Evolutionary conservation across 2,888 invertebrate genomes (phyloP).

Genomic region (Caenorhabditis becei): DNA sequence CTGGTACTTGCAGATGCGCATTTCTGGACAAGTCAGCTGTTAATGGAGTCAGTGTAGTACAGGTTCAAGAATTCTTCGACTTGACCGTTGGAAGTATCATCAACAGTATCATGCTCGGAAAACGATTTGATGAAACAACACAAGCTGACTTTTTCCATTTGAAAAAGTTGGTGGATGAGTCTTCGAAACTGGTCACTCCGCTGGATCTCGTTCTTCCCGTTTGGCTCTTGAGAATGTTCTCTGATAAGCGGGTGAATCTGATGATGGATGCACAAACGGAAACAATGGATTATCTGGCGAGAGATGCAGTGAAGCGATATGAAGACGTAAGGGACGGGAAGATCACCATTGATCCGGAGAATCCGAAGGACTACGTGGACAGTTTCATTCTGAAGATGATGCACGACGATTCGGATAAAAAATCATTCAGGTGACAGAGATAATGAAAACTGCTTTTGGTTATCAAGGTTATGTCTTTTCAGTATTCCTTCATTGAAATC

Average conservation of each 20-base stretch:
- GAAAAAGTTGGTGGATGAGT: constrained; percentile 20
- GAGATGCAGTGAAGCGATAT: constrained; percentile 18
- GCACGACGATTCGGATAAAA: constrained; percentile 46
- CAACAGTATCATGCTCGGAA: constrained; percentile 47
- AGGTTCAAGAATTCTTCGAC: constrained; percentile 26
- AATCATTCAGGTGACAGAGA: constrained; percentile 18
- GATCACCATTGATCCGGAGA: constrained; percentile 37
- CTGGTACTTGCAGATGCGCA: constrained; percentile 3
- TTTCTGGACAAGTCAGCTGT: constrained; percentile 12
- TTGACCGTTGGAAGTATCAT: constrained; percentile 55
- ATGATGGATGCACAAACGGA: neutral
- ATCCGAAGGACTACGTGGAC: constrained; percentile 62
- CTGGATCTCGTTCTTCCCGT: constrained; percentile 22
- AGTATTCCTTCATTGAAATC: constrained; percentile 51
- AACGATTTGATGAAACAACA: constrained; percentile 31
- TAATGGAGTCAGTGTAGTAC: constrained; percentile 8
- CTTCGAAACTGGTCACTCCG: constrained; percentile 19
- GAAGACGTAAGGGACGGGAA: constrained; percentile 42
- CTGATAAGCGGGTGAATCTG: constrained; percentile 1
- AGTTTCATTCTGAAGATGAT: constrained; percentile 62
- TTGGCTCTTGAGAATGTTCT: constrained; percentile 27
- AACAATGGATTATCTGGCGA: constrained; percentile 6
- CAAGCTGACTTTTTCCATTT: constrained; percentile 31
- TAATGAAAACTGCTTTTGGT: neutral
- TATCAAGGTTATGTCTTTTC: constrained; percentile 12